phyloP scores from a whole-genome alignment of 2,888 invertebrate genomes.

The Hyles lineata region DNA sequence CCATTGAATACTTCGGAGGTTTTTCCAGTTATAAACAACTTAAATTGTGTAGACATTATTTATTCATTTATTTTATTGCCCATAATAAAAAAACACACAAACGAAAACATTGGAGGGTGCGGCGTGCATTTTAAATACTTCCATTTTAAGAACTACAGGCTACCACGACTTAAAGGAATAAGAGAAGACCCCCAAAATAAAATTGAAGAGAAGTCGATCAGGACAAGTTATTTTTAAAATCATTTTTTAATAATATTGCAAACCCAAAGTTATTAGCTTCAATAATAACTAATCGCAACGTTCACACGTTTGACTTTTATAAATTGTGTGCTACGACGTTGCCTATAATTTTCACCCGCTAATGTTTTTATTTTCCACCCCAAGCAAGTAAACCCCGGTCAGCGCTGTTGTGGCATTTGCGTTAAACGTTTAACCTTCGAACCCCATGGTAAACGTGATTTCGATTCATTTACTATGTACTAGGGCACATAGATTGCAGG shows the following conservation, averaged over 20 bases:
- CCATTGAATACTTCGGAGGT: neutral
- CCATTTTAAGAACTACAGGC: too few relatives aligned
- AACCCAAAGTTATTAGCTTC: neutral
- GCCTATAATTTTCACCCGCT: neutral
- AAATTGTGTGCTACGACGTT: neutral
- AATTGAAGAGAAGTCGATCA: too few relatives aligned
- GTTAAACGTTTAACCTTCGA: slow-evolving; percentile 3
- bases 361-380: neutral
- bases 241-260: too few relatives aligned
- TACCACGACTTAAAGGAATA: too few relatives aligned
- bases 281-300: neutral
- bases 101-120: too few relatives aligned
- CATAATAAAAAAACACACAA: too few relatives aligned
- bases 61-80: too few relatives aligned
- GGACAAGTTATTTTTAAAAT: too few relatives aligned
- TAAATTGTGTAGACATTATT: neutral
- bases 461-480: slow-evolving; percentile 15
- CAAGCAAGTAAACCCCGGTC: neutral
- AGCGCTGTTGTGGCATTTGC: slow-evolving; percentile 12
- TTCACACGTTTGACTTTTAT: neutral
- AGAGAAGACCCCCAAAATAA: too few relatives aligned
- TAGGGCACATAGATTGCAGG: slow-evolving; percentile 17
- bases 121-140: too few relatives aligned
- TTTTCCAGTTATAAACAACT: neutral
- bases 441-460: slow-evolving; percentile 1